Base-by-base conservation (phyloP, 2,113 vertebrate species). In the Eudyptes chrysolophus region DNA sequence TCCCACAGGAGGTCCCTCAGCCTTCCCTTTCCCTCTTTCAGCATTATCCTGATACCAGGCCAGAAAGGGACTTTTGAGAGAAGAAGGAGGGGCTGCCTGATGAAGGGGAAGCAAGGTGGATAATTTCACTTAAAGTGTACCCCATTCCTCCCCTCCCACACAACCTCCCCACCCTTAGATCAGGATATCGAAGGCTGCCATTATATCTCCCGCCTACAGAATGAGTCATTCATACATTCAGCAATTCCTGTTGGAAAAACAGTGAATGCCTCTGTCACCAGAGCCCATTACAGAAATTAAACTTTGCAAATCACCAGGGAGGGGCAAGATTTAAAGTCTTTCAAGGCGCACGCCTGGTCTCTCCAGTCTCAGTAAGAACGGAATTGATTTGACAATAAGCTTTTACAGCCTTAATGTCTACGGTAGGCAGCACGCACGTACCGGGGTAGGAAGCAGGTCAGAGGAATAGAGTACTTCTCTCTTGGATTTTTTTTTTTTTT, bases 241-340 rank as follows among this genome's bases (percentile, higher is more conserved):
- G 95, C 93, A 96, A 98, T 96, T 97, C 97, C 91, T 96, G 64
- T 58, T 90, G 88, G 89, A 96, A 97, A 84, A 95, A 89, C 80
- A 97, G 94, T 60, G 81, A 94, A 83, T 90, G 87, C 76, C 70
- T 79, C 88, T 93, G 90, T 65, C 94, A 97, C 93, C 91, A 89
- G 84, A 96, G 89, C 75, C 84, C 95, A 98, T 96, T 97, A 95
- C 89, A 92, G 81, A 97, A 98, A 96, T 98, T 94, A 98, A 98
- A 97, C 94, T 97, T 98, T 86, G 94, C 97, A 97, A 97, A 98
- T 97, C 97, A 80, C 82, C 88, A 82, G 89, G 93, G 96, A 96
- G 92, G 85, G 87, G 92, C 81, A 91, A 90, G 77, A 97, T 97
- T 95, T 82, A 92, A 96, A 96, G 97, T 88, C 79, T 95, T 96